phyloP scores from a whole-genome alignment of 2,888 invertebrate genomes.

The Arge pagana region DNA sequence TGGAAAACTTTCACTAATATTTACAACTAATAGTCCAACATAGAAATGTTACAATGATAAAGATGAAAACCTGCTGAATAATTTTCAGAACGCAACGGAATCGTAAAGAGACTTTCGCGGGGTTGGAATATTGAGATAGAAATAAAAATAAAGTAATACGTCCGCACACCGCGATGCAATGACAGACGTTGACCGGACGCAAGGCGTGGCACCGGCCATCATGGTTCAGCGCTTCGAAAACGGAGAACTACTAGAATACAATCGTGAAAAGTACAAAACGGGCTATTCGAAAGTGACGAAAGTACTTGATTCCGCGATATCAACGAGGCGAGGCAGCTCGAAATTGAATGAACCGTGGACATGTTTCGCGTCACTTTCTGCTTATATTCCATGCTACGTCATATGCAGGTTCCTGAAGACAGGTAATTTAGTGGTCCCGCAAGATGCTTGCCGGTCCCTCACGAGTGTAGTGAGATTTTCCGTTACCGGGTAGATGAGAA shows the following conservation, averaged over 20 bases:
- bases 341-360: neutral
- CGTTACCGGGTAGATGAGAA: too few species aligned
- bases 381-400: neutral
- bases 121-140: too few species aligned
- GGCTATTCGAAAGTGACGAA: neutral
- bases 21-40: too few species aligned
- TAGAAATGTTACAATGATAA: too few species aligned
- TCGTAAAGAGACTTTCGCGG: neutral
- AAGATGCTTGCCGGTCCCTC: too few species aligned
- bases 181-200: neutral
- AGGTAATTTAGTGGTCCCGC: too few species aligned
- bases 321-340: neutral
- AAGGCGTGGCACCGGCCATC: constrained; percentile 20
- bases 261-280: constrained; percentile 1
- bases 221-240: neutral
- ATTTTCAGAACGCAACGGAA: neutral
- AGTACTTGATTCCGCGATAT: neutral
- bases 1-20: too few species aligned
- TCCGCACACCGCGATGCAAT: too few species aligned
- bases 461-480: too few species aligned
- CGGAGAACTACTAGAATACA: neutral
- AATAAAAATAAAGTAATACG: too few species aligned
- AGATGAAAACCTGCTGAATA: neutral
- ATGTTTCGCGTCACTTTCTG: neutral
- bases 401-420: neutral